Base-by-base conservation (phyloP, 1,140 invertebrate species). In the Pogonognathellus flavescens region DNA sequence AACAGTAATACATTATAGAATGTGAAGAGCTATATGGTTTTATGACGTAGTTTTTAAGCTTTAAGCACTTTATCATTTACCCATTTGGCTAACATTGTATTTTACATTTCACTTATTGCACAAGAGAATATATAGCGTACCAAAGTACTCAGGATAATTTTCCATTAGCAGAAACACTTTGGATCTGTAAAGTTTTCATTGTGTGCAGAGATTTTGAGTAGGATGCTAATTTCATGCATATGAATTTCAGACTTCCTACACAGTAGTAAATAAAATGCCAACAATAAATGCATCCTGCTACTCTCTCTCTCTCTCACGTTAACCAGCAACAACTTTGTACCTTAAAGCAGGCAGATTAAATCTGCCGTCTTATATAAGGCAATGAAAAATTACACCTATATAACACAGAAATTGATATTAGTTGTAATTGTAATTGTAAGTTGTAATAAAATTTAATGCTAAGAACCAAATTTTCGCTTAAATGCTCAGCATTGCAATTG, bases 101-200 rank as follows among this genome's bases (percentile, higher is more conserved):
- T 76, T 9, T 76, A 76, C 53, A 57, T 41, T 41, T 41, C 31
- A 41, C 31, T 41, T 41, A 41, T 41, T 41, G 31, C 31, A 41
- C 31, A 41, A 41, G 31, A 41, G 6, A 1, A 1, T 41, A 41
- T 41, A 41, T 41, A 41, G 31, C 31, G 1, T 41, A n/a, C n/a
- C 6, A 41, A 41, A 41, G 31, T 41, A 41, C 2, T n/a, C 22
- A 66, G 62, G 62, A 66, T 66, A 57, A 57, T 57, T 25, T 76
- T 76, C 70, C 70, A 76, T 76, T 76, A 76, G 70, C 70, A 66
- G 70, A 76, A 76, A 76, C 70, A 76, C 41, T 76, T 50, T 76
- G 31, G 41, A 76, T 50, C 41, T 20, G 11, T 41, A 6, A 41
- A 41, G 31, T 41, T 41, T 41, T 41, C 31, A 41, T 41, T 41